These are phyloP conservation scores for Marcusenius ussheri DNA, from an alignment of 2,113 vertebrate genomes.

Conservation along the genomic window DNA sequence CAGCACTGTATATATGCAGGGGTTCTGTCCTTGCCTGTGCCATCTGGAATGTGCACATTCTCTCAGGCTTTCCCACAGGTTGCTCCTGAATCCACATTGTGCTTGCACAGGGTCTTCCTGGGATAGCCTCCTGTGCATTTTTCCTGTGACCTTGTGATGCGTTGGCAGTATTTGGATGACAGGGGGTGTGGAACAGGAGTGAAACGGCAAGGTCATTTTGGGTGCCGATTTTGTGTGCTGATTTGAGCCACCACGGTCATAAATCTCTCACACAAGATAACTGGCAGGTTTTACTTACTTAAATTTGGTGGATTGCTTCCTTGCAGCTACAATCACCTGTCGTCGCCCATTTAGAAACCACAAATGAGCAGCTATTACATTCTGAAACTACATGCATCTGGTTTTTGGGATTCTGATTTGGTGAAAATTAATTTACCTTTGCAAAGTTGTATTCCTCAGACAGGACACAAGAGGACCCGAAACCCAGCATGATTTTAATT, in stretches of 20 bases:
- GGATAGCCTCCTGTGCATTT: neutral
- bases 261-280: neutral
- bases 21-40: neutral
- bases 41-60: neutral
- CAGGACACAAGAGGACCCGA: conserved; percentile 43
- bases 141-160: neutral
- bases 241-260: neutral
- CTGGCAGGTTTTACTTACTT: neutral
- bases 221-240: neutral
- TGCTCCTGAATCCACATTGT: neutral
- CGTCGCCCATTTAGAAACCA: neutral
- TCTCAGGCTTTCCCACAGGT: neutral
- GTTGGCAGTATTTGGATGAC: neutral
- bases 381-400: neutral
- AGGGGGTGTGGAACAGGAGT: neutral
- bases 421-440: conserved; percentile 21
- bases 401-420: neutral
- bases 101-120: neutral
- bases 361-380: neutral
- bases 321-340: neutral
- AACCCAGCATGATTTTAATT: conserved; percentile 95
- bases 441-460: conserved; percentile 26
- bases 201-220: neutral
- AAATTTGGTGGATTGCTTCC: neutral
- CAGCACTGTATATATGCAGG: neutral